phyloP scores from a whole-genome alignment of 2,888 invertebrate species.

The Drosophila meridionalis region DNA sequence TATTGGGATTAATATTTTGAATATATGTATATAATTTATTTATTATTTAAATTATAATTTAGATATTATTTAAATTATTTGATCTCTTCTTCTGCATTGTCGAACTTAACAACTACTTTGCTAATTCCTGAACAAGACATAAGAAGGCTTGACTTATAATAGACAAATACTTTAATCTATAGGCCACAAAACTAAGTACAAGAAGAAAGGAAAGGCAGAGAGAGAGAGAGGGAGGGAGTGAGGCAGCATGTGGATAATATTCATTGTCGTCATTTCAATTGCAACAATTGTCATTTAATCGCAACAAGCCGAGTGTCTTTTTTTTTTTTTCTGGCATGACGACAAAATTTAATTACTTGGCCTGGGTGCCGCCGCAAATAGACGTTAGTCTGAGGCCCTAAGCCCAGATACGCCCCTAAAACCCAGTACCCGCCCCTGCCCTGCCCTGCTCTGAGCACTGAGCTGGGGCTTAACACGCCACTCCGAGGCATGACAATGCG shows the following conservation, averaged over 20 bases:
- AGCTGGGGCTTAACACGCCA: conserved; percentile 51
- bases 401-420: conserved; percentile 1
- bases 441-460: conserved; percentile 19
- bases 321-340: conserved; percentile 16
- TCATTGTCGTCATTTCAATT: conserved; percentile 22
- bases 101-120: neutral
- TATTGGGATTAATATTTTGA: too few species aligned
- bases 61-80: too few species aligned
- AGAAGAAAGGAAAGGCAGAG: too few species aligned
- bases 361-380: conserved; percentile 18
- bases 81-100: too few species aligned
- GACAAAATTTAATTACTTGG: conserved; percentile 51
- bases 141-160: neutral
- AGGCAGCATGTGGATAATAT: neutral
- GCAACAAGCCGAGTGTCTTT: conserved; percentile 5
- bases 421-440: neutral
- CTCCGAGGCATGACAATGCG: conserved; percentile 41
- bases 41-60: too few species aligned
- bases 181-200: neutral
- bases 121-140: neutral
- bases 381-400: conserved; percentile 7
- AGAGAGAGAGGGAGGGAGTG: neutral
- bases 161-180: neutral
- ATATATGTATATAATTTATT: too few species aligned
- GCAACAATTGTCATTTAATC: conserved; percentile 27